Evolutionary conservation across 2,888 invertebrate species (phyloP).

Genomic region (Macroteleia sp.): DNA sequence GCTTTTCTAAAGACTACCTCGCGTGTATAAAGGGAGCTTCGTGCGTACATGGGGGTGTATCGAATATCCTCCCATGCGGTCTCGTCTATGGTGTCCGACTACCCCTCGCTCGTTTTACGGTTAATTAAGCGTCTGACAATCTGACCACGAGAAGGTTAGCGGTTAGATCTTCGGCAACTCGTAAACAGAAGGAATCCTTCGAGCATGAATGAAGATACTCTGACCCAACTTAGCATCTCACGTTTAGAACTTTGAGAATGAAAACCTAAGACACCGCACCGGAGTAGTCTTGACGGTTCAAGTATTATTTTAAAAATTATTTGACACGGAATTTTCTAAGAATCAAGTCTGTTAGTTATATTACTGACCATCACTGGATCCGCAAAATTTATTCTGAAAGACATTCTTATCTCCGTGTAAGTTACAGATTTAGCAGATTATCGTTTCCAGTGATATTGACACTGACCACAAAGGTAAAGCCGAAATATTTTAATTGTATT

Average conservation of each 20-base stretch:
- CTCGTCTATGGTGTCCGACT: conserved; percentile 80
- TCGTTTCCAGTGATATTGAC: conserved; percentile 1
- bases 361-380: not conserved
- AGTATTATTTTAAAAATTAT: conserved; percentile 16
- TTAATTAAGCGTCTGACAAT: conserved; percentile 83
- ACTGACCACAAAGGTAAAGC: conserved; percentile 1
- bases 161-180: conserved; percentile 73
- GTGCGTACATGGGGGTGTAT: conserved; percentile 78
- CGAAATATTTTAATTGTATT: not conserved
- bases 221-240: conserved; percentile 34
- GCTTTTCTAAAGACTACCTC: conserved; percentile 62
- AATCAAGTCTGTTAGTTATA: not conserved
- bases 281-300: conserved; percentile 12
- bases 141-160: conserved; percentile 83
- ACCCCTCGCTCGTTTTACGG: conserved; percentile 83
- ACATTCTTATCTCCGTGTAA: conserved; percentile 8
- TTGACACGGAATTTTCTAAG: conserved; percentile 23
- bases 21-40: conserved; percentile 59
- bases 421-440: conserved; percentile 4
- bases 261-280: conserved; percentile 55
- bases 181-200: conserved; percentile 79
- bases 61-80: conserved; percentile 81
- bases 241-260: conserved; percentile 20
- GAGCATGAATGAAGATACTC: conserved; percentile 78
- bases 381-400: not conserved